Evolutionary conservation across 2,797 vertebrate genomes (phyloP), one percentile per base, ranked within the genome.

Genomic region (Manis pentadactyla): DNA sequence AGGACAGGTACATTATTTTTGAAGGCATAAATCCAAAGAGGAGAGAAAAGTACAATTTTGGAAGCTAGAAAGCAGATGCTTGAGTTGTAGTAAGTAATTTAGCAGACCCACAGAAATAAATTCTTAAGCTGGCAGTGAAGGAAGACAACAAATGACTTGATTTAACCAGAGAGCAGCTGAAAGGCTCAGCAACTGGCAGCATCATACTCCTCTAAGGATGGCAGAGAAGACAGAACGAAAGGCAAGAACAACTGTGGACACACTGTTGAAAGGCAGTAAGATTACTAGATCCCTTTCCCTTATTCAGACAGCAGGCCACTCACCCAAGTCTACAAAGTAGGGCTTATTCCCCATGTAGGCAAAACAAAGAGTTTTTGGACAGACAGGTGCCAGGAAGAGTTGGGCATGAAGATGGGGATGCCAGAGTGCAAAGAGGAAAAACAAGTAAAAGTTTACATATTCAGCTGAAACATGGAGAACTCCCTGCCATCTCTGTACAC

Each of bases 51-150:
- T 29, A 3, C 42, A n/a, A 39, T 39, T 77, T 51, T 27, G 61
- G n/a, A 88, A 93, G 74, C 85, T 51, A 63, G 68, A 83, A 85
- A 95, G 57, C 88, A 89, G 69, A 91, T 82, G 73, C 49, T n/a
- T 37, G 42, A n/a, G 71, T 34, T 84, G 63, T 25, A 46, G 55
- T 74, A 94, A 95, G 79, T 89, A 55, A 69, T 23, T 74, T 88
- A 68, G 59, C 84, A 97, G 90, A 86, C 1, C 21, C 37, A 55
- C 49, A 71, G 34, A 55, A 42, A 53, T 46, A 79, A 55, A 79
- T 37, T 61, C 39, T 75, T 27, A 74, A 4, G 4, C 55, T 12
- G 37, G 13, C 34, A 17, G 12, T 31, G 7, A 51, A 68, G 21
- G 79, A 49, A 69, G 73, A 68, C 29, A 25, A 95, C 81, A 71